These are phyloP conservation scores for Chionis minor DNA, from an alignment of 2,113 vertebrate species.

Conservation along the genomic window DNA sequence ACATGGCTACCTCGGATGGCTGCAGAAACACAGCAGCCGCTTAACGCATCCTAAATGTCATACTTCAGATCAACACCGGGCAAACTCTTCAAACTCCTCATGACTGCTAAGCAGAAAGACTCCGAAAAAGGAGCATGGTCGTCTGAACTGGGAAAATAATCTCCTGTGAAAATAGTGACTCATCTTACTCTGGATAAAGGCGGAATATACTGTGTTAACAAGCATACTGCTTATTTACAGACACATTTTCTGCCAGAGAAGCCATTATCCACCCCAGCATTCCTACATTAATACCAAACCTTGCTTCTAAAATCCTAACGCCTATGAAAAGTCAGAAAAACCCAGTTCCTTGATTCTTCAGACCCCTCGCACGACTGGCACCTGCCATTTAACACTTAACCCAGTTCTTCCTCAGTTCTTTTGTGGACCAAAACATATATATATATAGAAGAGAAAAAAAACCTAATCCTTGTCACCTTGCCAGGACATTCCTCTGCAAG, in stretches of 20 bases:
- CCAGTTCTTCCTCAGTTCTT: constrained; percentile 5
- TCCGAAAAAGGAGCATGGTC: rapidly evolving
- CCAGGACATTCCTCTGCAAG: constrained; percentile 63
- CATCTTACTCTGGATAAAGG: background rate
- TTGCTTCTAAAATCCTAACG: background rate
- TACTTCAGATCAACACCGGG: background rate
- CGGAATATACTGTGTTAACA: background rate
- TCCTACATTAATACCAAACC: background rate
- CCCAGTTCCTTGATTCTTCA: background rate
- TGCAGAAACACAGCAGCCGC: constrained; percentile 24
- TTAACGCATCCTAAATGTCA: background rate
- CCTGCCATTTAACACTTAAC: background rate
- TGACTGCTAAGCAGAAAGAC: background rate
- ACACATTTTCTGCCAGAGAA: background rate
- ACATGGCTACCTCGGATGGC: background rate
- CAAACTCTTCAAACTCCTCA: background rate
- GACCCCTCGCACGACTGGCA: background rate
- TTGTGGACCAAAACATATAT: background rate
- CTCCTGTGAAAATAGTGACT: background rate
- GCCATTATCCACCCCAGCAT: background rate
- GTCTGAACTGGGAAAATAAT: background rate
- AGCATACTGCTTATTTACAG: background rate
- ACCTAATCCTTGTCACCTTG: constrained; percentile 24
- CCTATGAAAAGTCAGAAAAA: background rate
- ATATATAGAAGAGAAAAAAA: background rate